Percentiles rank a stretch among this genome's conserved stretches.
Evolutionary conservation across 2,888 invertebrate genomes (phyloP).

Genomic region (Lithophane ornitopus): DNA sequence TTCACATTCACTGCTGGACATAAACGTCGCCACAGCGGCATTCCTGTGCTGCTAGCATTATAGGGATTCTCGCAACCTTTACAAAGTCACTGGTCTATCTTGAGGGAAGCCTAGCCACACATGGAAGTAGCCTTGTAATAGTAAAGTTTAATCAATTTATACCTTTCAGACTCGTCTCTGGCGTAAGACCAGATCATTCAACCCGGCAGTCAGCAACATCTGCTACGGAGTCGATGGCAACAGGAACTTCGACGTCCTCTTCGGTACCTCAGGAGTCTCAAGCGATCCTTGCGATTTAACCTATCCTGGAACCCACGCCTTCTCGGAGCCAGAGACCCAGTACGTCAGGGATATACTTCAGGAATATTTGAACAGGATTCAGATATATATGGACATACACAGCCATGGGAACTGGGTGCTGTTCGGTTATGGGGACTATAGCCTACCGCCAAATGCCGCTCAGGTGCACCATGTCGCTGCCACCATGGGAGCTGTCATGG

Average conservation of each 20-base stretch:
- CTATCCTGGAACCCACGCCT: conserved; percentile 90
- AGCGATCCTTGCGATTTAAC: conserved; percentile 89
- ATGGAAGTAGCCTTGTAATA: no score
- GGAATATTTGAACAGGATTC: conserved; percentile 82
- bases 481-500: conserved; percentile 77
- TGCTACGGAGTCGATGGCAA: conserved; percentile 93
- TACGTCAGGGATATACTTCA: conserved; percentile 90
- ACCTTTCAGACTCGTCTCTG: conserved; percentile 89
- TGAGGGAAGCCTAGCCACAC: neutral
- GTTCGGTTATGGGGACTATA: conserved; percentile 71
- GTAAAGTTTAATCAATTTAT: neutral
- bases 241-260: conserved; percentile 92
- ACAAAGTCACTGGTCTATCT: no score
- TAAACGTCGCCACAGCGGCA: no score
- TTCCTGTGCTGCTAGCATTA: neutral
- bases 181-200: conserved; percentile 91
- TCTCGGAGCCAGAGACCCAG: conserved; percentile 92
- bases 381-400: conserved; percentile 93
- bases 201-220: conserved; percentile 51
- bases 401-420: conserved; percentile 91
- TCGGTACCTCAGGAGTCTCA: conserved; percentile 90
- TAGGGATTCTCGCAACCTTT: neutral
- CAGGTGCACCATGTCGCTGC: conserved; percentile 75
- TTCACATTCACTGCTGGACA: neutral
- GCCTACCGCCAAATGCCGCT: conserved; percentile 73